Conservation (phyloP, 2,888 invertebrate genomes). For the Priocnemis perturbator region DNA sequence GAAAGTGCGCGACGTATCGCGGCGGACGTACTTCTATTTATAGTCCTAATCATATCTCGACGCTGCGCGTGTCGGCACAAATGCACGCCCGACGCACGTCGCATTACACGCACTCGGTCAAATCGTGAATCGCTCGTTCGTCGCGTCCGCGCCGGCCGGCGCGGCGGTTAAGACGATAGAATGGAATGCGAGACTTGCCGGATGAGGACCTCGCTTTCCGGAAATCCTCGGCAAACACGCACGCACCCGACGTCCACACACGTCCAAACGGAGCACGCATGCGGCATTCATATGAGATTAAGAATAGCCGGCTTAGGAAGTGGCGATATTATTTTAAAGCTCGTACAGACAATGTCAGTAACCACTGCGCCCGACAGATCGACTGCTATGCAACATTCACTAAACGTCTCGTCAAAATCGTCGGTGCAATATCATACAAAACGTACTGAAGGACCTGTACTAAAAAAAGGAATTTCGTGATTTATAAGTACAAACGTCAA, state of each 20-base stretch:
- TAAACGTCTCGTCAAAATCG: no score
- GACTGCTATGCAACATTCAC: no score
- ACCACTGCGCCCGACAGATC: no score
- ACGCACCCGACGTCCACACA: constrained; percentile 10
- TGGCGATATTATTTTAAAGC: no score
- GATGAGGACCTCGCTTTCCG: constrained; percentile 55
- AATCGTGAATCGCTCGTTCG: constrained; percentile 1
- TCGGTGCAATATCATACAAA: no score
- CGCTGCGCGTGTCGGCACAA: neutral
- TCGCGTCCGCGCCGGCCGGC: neutral
- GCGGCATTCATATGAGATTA: neutral
- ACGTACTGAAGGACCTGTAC: no score
- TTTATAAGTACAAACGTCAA: no score
- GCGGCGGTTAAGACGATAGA: constrained; percentile 19
- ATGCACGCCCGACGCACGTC: no score
- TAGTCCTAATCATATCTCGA: neutral
- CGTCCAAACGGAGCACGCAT: constrained; percentile 11
- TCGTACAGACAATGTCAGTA: no score
- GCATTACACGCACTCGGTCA: neutral
- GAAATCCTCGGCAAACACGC: constrained; percentile 29
- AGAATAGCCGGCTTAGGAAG: constrained; percentile 6
- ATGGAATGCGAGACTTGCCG: constrained; percentile 49
- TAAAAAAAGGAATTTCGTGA: no score
- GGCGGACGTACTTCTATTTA: neutral
- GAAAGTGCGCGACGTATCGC: constrained; percentile 1